Evolutionary conservation across 1,140 invertebrate species (phyloP).

Genomic region (Metopolophium dirhodum): DNA sequence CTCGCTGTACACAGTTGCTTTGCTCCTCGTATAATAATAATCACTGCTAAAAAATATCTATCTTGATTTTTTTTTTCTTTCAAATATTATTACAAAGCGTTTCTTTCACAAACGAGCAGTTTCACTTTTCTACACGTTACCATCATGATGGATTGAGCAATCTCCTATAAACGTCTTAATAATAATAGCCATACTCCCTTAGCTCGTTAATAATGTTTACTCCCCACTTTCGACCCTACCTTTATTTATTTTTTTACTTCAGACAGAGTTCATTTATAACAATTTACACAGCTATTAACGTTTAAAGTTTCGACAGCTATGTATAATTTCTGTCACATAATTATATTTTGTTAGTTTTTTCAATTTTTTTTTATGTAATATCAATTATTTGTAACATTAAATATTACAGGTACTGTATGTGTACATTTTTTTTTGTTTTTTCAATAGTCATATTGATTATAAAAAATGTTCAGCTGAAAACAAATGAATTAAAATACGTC

Average conservation of each 20-base stretch:
- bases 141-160: constrained; percentile 45
- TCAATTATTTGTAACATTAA: constrained; percentile 1
- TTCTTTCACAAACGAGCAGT: constrained; percentile 29
- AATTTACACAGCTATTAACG: constrained; percentile 34
- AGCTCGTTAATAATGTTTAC: constrained; percentile 45
- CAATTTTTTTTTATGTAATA: neutral
- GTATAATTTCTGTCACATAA: constrained; percentile 30
- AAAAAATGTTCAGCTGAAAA: neutral
- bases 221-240: constrained; percentile 28
- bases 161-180: constrained; percentile 51
- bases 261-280: constrained; percentile 45
- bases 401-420: neutral
- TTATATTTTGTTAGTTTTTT: neutral
- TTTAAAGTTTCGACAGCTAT: constrained; percentile 36
- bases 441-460: neutral
- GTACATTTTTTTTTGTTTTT: neutral
- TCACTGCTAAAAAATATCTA: neutral
- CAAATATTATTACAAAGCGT: constrained; percentile 31
- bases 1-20: neutral
- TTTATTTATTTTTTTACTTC: neutral
- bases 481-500: constrained; percentile 26
- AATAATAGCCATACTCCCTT: constrained; percentile 50
- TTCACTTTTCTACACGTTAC: constrained; percentile 47
- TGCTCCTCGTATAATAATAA: neutral
- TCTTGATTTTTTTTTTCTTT: constrained; percentile 22